phyloP scores from a whole-genome alignment of 2,888 invertebrate species.

The Lydus trimaculatus region DNA sequence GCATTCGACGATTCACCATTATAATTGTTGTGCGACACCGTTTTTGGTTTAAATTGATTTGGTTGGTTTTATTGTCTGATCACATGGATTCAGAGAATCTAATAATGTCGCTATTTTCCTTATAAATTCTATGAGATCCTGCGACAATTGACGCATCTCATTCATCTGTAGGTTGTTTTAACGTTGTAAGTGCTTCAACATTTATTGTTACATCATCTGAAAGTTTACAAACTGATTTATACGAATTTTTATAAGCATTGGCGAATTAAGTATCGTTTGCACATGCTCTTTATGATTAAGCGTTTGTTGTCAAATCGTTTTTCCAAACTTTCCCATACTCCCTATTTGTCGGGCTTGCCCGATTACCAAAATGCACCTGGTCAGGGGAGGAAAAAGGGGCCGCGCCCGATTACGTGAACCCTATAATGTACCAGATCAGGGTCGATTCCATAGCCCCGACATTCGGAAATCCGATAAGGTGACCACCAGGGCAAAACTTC shows the following conservation, averaged over 20 bases:
- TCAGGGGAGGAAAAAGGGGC: too few relatives aligned
- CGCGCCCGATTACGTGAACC: too few relatives aligned
- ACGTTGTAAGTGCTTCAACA: background rate
- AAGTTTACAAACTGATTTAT: background rate
- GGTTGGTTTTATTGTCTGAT: background rate
- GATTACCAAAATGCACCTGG: too few relatives aligned
- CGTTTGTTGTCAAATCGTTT: conserved; percentile 3
- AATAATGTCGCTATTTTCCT: background rate
- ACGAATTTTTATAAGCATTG: background rate
- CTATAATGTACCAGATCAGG: too few relatives aligned
- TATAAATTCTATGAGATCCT: background rate
- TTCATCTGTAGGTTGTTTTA: background rate
- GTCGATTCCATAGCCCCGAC: too few relatives aligned
- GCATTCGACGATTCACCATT: background rate
- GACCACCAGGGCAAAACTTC: too few relatives aligned
- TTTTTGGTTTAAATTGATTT: background rate
- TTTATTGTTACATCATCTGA: conserved; percentile 4
- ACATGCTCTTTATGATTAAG: background rate
- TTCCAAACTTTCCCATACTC: background rate
- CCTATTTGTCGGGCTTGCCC: too few relatives aligned
- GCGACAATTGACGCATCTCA: background rate
- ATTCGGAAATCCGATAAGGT: too few relatives aligned
- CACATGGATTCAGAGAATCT: background rate
- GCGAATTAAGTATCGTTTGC: background rate
- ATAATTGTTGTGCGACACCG: background rate